Percentiles rank a stretch among this genome's conserved stretches.
Evolutionary conservation across 2,888 invertebrate species (phyloP).

Genomic region (Coenonympha arcania): DNA sequence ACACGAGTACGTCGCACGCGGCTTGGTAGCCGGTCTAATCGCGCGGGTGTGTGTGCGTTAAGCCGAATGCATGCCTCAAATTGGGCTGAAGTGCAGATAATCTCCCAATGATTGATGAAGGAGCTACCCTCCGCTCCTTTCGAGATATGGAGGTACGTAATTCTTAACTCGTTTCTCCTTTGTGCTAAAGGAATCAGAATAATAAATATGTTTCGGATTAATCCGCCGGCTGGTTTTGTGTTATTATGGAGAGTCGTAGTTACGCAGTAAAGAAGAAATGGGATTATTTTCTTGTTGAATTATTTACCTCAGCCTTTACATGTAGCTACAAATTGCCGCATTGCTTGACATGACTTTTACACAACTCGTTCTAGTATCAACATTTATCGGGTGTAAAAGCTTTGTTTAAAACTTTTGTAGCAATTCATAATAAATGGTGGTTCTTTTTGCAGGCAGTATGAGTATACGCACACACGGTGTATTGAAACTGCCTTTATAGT

Average conservation of each 20-base stretch:
- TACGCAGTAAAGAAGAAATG: background rate
- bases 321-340: too few species aligned
- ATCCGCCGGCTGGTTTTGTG: conserved; percentile 6
- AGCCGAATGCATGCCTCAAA: conserved; percentile 67
- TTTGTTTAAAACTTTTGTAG: too few species aligned
- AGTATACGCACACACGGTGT: too few species aligned
- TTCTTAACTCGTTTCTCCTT: conserved; percentile 18
- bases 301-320: too few species aligned
- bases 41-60: conserved; percentile 51
- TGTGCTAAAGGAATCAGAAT: conserved; percentile 15
- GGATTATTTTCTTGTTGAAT: background rate
- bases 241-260: background rate
- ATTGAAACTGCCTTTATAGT: too few species aligned
- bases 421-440: too few species aligned
- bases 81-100: conserved; percentile 77
- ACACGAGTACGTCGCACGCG: background rate
- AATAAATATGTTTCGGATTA: conserved; percentile 8
- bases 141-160: conserved; percentile 20
- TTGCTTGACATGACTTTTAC: too few species aligned
- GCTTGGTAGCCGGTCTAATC: conserved; percentile 20
- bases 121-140: conserved; percentile 35
- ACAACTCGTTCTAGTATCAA: too few species aligned
- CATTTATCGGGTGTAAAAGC: too few species aligned
- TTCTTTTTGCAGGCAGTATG: too few species aligned
- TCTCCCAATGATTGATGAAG: conserved; percentile 52